Evolutionary conservation across 2,888 invertebrate species (phyloP).

Genomic region (Tachina grossa): DNA sequence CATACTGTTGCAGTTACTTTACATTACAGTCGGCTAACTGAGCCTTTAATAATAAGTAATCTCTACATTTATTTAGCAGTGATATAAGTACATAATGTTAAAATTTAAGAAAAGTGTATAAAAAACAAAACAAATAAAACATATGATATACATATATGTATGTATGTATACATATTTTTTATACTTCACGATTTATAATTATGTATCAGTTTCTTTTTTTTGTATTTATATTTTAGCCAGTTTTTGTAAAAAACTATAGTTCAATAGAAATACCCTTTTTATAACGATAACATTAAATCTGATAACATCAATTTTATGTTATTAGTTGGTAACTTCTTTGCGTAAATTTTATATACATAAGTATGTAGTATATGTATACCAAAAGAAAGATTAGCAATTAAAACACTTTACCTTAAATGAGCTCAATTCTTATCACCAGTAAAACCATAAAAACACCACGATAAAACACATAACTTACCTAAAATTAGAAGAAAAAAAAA

Average conservation of each 20-base stretch:
- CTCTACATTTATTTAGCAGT: too few species aligned
- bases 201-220: too few species aligned
- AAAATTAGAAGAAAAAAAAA: slow-evolving; percentile 59
- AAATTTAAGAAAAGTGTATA: too few species aligned
- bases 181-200: too few species aligned
- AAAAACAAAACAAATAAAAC: too few species aligned
- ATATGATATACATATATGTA: too few species aligned
- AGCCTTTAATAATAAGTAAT: too few species aligned
- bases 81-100: too few species aligned
- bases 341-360: neutral
- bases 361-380: too few species aligned
- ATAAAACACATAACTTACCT: slow-evolving; percentile 66
- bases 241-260: neutral
- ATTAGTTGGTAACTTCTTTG: slow-evolving; percentile 8
- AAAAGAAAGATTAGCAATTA: slow-evolving; percentile 32
- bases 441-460: slow-evolving; percentile 42
- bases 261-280: neutral
- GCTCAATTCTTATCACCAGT: slow-evolving; percentile 38
- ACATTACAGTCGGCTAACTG: too few species aligned
- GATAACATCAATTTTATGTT: neutral
- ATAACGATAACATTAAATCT: neutral
- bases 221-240: neutral
- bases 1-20: too few species aligned
- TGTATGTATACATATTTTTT: too few species aligned
- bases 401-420: slow-evolving; percentile 63